Percentiles rank a stretch among this genome's conserved stretches.
phyloP scores from a whole-genome alignment of 2,888 invertebrate species.

The Spisula subtruncata region DNA sequence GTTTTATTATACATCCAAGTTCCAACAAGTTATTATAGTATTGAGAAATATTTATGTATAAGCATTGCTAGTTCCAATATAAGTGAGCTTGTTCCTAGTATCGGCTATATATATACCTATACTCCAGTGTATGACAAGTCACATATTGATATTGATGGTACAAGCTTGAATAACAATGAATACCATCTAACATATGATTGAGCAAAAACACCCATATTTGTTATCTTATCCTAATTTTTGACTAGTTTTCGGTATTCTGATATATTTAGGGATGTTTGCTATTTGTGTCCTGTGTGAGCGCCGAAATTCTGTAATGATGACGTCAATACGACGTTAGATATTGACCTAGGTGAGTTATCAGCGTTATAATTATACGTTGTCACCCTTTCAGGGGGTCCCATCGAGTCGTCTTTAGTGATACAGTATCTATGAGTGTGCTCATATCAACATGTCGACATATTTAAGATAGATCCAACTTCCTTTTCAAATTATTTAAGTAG shows the following conservation, averaged over 20 bases:
- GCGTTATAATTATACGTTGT: slow-evolving; percentile 28
- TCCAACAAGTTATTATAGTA: not conserved
- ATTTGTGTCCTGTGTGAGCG: slow-evolving; percentile 36
- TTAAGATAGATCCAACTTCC: slow-evolving; percentile 20
- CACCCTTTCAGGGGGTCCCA: slow-evolving; percentile 41
- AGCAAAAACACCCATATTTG: not conserved
- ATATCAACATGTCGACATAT: slow-evolving; percentile 24
- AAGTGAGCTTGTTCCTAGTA: not conserved
- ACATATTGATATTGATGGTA: not conserved
- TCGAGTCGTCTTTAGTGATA: slow-evolving; percentile 33
- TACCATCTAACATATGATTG: not conserved
- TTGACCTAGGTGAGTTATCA: slow-evolving; percentile 44
- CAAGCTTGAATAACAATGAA: not conserved
- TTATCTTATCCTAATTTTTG: not conserved
- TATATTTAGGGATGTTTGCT: not conserved
- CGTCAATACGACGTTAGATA: slow-evolving; percentile 40
- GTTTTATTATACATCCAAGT: not conserved
- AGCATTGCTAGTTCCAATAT: not conserved
- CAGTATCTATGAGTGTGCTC: slow-evolving; percentile 29
- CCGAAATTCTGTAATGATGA: slow-evolving; percentile 41
- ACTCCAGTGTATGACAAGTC: not conserved
- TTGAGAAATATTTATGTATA: not conserved
- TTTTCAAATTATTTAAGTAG: not conserved
- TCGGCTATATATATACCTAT: not conserved
- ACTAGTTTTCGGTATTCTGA: slow-evolving; percentile 29